phyloP scores from a whole-genome alignment of 2,888 invertebrate species.

The Eilema sororculum region DNA sequence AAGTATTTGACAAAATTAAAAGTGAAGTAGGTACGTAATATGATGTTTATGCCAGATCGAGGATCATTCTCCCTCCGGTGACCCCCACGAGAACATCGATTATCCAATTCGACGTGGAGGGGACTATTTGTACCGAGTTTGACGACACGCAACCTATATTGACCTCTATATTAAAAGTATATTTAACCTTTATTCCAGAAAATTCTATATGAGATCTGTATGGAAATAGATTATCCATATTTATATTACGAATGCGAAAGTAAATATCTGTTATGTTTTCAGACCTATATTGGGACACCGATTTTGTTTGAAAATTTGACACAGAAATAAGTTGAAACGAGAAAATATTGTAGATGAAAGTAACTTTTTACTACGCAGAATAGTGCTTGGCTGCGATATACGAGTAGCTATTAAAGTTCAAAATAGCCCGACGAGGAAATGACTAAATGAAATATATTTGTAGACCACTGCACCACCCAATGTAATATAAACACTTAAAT shows the following conservation, averaged over 20 bases:
- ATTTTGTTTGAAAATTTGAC: background rate
- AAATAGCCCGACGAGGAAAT: too few species aligned
- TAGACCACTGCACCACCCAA: background rate
- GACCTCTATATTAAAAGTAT: conserved; percentile 41
- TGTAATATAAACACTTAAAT: background rate
- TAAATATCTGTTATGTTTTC: background rate
- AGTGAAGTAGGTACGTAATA: conserved; percentile 12
- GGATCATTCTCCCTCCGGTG: conserved; percentile 33
- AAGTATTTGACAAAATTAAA: background rate
- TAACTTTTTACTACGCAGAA: too few species aligned
- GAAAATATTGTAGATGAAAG: background rate
- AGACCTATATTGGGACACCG: background rate
- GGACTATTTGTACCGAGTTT: conserved; percentile 43
- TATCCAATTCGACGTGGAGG: conserved; percentile 47
- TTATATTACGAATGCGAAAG: background rate
- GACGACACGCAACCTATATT: conserved; percentile 45
- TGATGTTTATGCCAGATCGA: conserved; percentile 12
- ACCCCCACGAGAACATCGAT: conserved; percentile 30
- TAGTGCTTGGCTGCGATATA: too few species aligned
- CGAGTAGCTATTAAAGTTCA: background rate
- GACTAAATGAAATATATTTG: too few species aligned
- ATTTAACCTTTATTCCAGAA: conserved; percentile 36
- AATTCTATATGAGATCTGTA: conserved; percentile 14
- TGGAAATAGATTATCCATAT: background rate
- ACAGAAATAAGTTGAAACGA: background rate